A percentile compares a stretch with the other conserved stretches of the same genome.
Conservation (phyloP, 2,888 invertebrate genomes). For the Lamellibrachia columna region DNA sequence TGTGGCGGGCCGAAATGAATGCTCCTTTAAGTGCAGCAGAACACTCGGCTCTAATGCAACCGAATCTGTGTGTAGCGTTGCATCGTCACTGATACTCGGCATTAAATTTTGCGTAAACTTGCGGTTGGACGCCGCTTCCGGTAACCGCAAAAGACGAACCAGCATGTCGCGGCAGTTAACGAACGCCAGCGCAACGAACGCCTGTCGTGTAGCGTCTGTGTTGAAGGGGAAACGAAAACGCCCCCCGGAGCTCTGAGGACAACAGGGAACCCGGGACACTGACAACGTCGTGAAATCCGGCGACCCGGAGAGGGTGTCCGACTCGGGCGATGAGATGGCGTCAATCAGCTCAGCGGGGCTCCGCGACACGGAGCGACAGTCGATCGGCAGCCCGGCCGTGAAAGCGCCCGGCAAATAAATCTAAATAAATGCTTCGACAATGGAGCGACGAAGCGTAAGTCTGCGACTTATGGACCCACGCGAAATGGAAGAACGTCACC, state of each 20-base stretch:
- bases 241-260: background rate
- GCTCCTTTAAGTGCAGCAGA: too few relatives aligned
- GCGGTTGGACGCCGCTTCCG: too few relatives aligned
- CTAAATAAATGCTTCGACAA: conserved; percentile 5
- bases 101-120: too few relatives aligned
- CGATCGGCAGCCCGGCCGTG: background rate
- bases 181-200: background rate
- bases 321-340: background rate
- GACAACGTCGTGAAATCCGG: background rate
- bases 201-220: background rate
- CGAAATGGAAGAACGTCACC: background rate
- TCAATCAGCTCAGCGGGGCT: background rate
- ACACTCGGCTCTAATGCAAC: too few relatives aligned
- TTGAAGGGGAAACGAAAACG: background rate
- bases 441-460: background rate
- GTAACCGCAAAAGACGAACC: too few relatives aligned
- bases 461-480: background rate
- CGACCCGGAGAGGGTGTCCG: background rate
- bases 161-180: background rate
- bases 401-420: conserved; percentile 1
- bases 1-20: too few relatives aligned
- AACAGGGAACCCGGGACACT: background rate
- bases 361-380: background rate
- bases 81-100: too few relatives aligned
- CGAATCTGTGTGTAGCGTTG: too few relatives aligned